phyloP scores from a whole-genome alignment of 2,113 vertebrate species.

The sheep (Ovis aries) region DNA sequence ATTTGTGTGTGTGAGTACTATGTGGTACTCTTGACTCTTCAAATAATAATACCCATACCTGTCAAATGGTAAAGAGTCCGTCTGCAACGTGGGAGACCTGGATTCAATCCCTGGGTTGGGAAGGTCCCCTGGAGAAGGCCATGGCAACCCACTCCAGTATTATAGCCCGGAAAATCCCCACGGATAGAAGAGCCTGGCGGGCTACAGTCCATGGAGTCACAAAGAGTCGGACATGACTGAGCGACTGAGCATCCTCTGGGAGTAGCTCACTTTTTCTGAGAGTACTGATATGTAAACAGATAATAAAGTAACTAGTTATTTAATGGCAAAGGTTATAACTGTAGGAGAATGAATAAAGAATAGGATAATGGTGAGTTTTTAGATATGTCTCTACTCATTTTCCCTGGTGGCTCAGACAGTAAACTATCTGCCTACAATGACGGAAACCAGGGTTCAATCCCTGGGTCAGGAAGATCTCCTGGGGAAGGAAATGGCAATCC shows the following conservation, averaged over 20 bases:
- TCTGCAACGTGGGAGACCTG: background rate
- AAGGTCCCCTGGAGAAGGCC: background rate
- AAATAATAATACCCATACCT: background rate
- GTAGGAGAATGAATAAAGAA: background rate
- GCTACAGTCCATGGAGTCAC: background rate
- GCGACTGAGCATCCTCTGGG: background rate
- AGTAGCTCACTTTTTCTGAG: background rate
- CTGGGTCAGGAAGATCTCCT: no score
- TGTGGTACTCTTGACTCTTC: background rate
- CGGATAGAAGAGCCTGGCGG: background rate
- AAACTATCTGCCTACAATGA: no score
- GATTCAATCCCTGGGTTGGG: background rate
- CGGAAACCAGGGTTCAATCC: no score
- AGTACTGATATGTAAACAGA: background rate
- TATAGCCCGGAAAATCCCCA: background rate
- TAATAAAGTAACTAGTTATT: background rate
- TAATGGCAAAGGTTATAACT: background rate
- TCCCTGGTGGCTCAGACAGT: background rate
- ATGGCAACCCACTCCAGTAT: background rate
- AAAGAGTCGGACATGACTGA: background rate
- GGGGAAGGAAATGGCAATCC: no score
- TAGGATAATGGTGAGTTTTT: background rate
- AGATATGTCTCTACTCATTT: background rate
- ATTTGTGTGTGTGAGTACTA: background rate
- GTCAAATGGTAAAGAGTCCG: background rate